phyloP scores from a whole-genome alignment of 2,113 vertebrate species.

The Sphaerodactylus townsendi region DNA sequence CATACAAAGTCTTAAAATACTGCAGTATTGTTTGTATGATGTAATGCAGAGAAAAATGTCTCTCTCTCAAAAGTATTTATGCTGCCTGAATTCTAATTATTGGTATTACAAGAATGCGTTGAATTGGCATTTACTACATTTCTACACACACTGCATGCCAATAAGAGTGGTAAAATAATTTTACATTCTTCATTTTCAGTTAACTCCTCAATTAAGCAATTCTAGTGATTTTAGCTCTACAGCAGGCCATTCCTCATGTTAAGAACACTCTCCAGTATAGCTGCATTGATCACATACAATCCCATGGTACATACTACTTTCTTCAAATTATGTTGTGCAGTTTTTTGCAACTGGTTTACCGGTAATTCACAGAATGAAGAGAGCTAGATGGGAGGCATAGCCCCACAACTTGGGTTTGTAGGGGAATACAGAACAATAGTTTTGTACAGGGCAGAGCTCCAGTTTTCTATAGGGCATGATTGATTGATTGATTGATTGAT shows the following conservation, averaged over 20 bases:
- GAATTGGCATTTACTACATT: not conserved
- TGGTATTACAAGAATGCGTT: constrained; percentile 23
- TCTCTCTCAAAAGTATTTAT: constrained; percentile 20
- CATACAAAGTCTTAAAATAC: constrained; percentile 54
- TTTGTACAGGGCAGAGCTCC: not conserved
- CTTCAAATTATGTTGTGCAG: not conserved
- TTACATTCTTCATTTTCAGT: not conserved
- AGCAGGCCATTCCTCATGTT: not conserved
- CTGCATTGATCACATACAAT: not conserved
- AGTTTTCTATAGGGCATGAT: too few species aligned
- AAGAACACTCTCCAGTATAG: not conserved
- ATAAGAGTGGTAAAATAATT: not conserved
- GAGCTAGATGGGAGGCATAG: not conserved
- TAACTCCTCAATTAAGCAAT: not conserved
- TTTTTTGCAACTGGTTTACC: not conserved
- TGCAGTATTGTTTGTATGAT: constrained; percentile 25
- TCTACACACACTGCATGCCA: constrained; percentile 1
- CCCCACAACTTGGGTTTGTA: not conserved
- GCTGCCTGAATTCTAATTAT: constrained; percentile 51
- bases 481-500: too few species aligned
- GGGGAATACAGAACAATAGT: not conserved
- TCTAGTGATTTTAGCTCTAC: not conserved
- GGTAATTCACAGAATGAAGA: not conserved
- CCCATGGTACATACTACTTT: not conserved
- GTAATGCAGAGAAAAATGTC: constrained; percentile 44